Base-by-base conservation (phyloP, 2,888 invertebrate species). In the Drosophila rellima region DNA sequence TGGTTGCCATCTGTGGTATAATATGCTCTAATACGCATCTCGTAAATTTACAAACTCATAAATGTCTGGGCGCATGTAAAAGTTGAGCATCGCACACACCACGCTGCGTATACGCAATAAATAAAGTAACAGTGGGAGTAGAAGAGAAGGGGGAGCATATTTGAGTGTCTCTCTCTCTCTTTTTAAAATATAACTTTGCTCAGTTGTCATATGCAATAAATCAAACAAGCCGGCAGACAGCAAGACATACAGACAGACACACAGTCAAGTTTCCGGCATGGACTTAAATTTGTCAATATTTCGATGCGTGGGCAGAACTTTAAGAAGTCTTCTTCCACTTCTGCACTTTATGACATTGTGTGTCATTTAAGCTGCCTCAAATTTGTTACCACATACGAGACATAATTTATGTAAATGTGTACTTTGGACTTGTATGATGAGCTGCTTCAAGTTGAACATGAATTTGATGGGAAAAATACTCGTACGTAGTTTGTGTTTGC, bases 71-170 rank as follows among this genome's bases (percentile, higher is more conserved):
- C 18, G 37, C 26, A 59, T 54, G 63, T 17, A 59, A 60, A 60
- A 71, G 61, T 71, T 59, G 26, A 55, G 54, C 35, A 77, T 18
- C 31, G 15, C 37, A 44, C 44, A 48, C 39, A n/a, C 33, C 55
- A 60, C 77, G 42, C 56, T 65, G 73, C 86, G 83, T 82, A 80
- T 85, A 76, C 82, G 77, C 61, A 80, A 80, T 82, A 72, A 61
- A 42, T 42, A 63, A 55, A 65, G 78, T 66, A 81, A 67, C 70
- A 3, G 18, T 8, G 6, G n/a, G 26, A 8, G 45, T 17, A 15
- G 13, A 18, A 18, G n/a, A 13, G n/a, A n/a, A n/a, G n/a, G n/a
- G n/a, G n/a, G n/a, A n/a, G n/a, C n/a, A n/a, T n/a, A n/a, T n/a
- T n/a, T n/a, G n/a, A n/a, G n/a, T n/a, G n/a, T n/a, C n/a, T 8